Evolutionary conservation across 23 tunicate genomes (phyloP).

Genomic region (Phallusia fumigata): DNA sequence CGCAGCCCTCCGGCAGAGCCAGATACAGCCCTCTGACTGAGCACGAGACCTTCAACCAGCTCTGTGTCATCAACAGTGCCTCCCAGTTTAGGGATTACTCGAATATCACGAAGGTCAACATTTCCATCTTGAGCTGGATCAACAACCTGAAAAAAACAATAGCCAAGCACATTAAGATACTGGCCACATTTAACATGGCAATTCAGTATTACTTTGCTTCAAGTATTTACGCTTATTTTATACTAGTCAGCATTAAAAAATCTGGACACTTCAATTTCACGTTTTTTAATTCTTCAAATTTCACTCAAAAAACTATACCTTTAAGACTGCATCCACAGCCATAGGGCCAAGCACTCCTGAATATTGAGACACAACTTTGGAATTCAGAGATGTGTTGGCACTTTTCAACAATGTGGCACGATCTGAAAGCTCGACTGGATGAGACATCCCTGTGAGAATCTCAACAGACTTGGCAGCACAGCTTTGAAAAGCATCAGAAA

Average conservation of each 20-base stretch:
- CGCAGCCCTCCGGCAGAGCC: conserved; percentile 88
- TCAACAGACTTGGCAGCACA: conserved; percentile 89
- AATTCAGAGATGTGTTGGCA: conserved; percentile 93
- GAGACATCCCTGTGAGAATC: conserved; percentile 67
- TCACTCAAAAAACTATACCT: conserved; percentile 32
- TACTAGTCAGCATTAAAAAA: background rate
- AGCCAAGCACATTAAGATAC: too few species aligned
- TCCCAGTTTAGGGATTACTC: conserved; percentile 89
- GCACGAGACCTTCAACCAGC: conserved; percentile 81
- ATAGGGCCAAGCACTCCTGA: conserved; percentile 86
- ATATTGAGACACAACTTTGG: conserved; percentile 95
- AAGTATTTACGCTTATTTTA: too few species aligned
- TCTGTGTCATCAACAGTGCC: conserved; percentile 98
- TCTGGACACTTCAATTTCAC: too few species aligned
- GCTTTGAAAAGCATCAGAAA: conserved; percentile 91
- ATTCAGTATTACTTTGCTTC: too few species aligned
- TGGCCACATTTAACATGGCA: too few species aligned
- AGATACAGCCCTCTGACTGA: conserved; percentile 79
- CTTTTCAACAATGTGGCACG: conserved; percentile 76
- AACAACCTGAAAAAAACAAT: conserved; percentile 48
- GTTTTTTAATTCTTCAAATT: background rate
- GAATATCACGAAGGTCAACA: conserved; percentile 88
- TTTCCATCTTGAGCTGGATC: conserved; percentile 57
- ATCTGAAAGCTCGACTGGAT: conserved; percentile 76
- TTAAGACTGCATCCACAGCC: conserved; percentile 91